Conservation (phyloP, 2,113 vertebrate genomes). For the Myanophis thanlyinensis region DNA sequence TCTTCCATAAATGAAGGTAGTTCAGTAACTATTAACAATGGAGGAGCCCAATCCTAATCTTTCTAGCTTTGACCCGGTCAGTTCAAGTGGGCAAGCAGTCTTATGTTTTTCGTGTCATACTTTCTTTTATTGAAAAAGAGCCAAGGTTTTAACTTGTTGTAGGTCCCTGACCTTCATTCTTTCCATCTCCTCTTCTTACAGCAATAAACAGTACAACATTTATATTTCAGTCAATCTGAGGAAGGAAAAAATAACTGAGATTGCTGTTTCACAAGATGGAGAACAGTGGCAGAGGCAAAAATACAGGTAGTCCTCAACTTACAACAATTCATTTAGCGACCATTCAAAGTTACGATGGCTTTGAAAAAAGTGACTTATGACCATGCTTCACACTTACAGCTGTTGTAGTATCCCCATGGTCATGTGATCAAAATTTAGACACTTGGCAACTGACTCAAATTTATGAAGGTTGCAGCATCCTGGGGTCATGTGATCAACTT, state of each 20-base stretch:
- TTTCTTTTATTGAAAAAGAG: no score
- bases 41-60: neutral
- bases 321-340: no score
- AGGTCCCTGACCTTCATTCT: neutral
- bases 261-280: neutral
- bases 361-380: no score
- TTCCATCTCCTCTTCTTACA: neutral
- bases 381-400: no score
- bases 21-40: neutral
- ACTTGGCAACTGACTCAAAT: no score
- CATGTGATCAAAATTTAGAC: no score
- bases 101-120: neutral
- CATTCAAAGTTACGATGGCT: no score
- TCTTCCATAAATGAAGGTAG: neutral
- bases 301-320: no score
- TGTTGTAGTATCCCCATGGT: no score
- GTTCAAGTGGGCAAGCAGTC: neutral
- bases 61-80: no score
- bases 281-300: neutral
- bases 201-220: neutral
- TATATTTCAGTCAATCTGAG: neutral
- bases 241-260: neutral
- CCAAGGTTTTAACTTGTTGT: neutral
- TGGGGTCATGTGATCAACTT: no score
- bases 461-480: no score